These are phyloP conservation scores for Shinisaurus crocodilurus DNA, from an alignment of 2,113 vertebrate species.

Conservation along the genomic window DNA sequence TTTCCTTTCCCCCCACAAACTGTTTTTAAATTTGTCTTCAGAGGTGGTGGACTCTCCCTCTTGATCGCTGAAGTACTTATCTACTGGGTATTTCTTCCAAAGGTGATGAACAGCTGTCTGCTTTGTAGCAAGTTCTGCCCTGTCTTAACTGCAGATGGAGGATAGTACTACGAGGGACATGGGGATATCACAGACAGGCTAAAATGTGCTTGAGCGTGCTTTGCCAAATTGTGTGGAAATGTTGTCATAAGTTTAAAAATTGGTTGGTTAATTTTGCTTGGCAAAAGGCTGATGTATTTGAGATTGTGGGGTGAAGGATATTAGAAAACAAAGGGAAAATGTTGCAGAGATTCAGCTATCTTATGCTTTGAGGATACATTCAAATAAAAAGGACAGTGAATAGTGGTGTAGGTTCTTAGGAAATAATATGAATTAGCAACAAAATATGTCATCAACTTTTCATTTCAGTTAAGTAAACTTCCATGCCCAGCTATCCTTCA, in stretches of 20 bases:
- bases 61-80: not conserved
- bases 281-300: not conserved
- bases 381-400: not conserved
- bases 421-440: not conserved
- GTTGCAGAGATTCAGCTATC: not conserved
- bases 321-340: not conserved
- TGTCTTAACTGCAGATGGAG: not conserved
- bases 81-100: not conserved
- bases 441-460: not conserved
- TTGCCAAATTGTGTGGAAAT: not conserved
- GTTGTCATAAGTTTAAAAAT: not conserved
- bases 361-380: not conserved
- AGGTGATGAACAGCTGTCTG: not conserved
- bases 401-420: not conserved
- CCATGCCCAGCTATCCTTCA: not conserved
- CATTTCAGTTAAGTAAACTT: not conserved
- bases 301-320: not conserved
- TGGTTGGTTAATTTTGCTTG: no score
- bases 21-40: not conserved
- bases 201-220: not conserved
- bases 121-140: not conserved
- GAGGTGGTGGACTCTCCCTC: not conserved
- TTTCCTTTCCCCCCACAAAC: not conserved
- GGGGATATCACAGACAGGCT: not conserved
- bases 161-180: not conserved